These are phyloP conservation scores for Pogonomyrmex barbatus DNA, from an alignment of 1,140 invertebrate genomes.

Conservation along the genomic window DNA sequence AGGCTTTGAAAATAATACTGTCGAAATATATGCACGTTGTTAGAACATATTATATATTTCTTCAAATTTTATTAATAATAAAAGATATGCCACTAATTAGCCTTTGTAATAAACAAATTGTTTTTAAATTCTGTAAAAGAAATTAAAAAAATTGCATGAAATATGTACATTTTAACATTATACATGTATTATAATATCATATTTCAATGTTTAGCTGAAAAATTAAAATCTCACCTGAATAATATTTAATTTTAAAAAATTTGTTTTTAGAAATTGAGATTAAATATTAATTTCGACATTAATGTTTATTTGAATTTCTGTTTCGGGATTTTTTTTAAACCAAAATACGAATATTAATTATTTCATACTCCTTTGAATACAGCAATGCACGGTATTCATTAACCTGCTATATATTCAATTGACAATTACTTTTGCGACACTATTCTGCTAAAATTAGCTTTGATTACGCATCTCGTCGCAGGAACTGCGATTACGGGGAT, in stretches of 20 bases:
- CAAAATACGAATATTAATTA: slow-evolving; percentile 11
- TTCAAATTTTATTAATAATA: neutral
- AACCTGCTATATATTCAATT: slow-evolving; percentile 18
- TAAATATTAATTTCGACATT: neutral
- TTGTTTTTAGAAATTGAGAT: neutral
- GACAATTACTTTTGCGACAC: slow-evolving; percentile 1
- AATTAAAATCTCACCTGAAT: neutral
- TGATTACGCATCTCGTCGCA: slow-evolving; percentile 30
- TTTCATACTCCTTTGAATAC: neutral
- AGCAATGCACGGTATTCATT: neutral
- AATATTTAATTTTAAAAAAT: neutral
- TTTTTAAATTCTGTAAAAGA: neutral
- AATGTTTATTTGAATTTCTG: neutral
- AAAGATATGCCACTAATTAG: neutral
- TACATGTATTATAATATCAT: neutral
- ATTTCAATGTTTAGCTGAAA: neutral
- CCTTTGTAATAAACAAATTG: neutral
- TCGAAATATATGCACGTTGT: neutral
- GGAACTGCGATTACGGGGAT: slow-evolving; percentile 28
- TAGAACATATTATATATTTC: neutral
- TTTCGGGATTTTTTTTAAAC: neutral
- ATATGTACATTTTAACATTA: neutral
- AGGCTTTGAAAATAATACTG: neutral
- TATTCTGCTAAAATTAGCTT: slow-evolving; percentile 28
- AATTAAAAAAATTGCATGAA: neutral